A percentile compares a stretch with the other conserved stretches of the same genome.
Evolutionary conservation across 1,140 invertebrate species (phyloP).

Genomic region (Diploscapter pachys): DNA sequence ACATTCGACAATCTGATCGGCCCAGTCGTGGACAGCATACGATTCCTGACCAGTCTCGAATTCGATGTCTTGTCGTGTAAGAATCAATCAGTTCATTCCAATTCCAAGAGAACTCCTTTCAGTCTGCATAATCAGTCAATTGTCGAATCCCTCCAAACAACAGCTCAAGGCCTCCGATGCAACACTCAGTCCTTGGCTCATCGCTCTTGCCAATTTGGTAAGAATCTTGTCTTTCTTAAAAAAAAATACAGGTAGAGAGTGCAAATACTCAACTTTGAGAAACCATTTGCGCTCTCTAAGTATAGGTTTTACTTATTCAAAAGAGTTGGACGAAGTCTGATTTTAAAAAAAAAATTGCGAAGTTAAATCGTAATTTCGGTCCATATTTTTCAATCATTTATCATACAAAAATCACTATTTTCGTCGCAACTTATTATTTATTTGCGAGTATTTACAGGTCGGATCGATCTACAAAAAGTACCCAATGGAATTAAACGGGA

Average conservation of each 20-base stretch:
- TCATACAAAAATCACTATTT: not conserved
- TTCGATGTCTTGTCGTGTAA: slow-evolving; percentile 88
- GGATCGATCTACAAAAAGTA: slow-evolving; percentile 96
- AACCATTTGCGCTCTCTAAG: too few species aligned
- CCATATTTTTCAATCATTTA: not conserved
- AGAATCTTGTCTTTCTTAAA: too few species aligned
- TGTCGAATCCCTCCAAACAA: slow-evolving; percentile 71
- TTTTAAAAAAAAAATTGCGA: too few species aligned
- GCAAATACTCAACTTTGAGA: too few species aligned
- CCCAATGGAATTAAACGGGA: slow-evolving; percentile 85
- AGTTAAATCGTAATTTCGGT: not conserved
- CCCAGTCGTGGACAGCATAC: slow-evolving; percentile 94
- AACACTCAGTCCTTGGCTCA: slow-evolving; percentile 89
- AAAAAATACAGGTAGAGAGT: too few species aligned
- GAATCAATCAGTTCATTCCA: slow-evolving; percentile 45
- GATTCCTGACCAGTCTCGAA: slow-evolving; percentile 89
- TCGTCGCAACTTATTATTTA: too few species aligned
- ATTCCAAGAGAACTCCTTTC: slow-evolving; percentile 15
- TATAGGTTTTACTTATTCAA: too few species aligned
- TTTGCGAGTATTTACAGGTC: not conserved
- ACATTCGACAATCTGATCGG: slow-evolving; percentile 91
- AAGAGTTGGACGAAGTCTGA: too few species aligned
- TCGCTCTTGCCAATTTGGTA: slow-evolving; percentile 86
- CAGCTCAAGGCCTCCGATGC: slow-evolving; percentile 82
- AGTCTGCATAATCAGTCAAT: slow-evolving; percentile 85